phyloP scores from a whole-genome alignment of 1,140 invertebrate species.

The Leguminivora glycinivorella region DNA sequence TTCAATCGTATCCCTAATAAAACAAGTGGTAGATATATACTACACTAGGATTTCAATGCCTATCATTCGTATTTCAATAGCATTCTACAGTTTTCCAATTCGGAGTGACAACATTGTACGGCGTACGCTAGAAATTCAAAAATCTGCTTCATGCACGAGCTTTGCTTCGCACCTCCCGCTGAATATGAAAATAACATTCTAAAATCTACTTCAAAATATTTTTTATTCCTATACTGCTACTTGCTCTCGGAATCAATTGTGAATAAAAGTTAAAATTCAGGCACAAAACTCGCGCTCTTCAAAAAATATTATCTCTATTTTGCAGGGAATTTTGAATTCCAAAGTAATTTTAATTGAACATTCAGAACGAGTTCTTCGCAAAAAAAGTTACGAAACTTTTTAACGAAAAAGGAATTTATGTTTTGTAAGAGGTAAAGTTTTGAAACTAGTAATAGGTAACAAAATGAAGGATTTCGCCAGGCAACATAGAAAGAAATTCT shows the following conservation, averaged over 20 bases:
- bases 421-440: background rate
- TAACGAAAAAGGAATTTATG: background rate
- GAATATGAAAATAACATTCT: too few relatives aligned
- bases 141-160: too few relatives aligned
- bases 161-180: too few relatives aligned
- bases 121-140: too few relatives aligned
- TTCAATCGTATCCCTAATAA: too few relatives aligned
- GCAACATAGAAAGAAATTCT: background rate
- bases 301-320: slow-evolving; percentile 14
- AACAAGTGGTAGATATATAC: too few relatives aligned
- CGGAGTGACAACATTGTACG: too few relatives aligned
- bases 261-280: background rate
- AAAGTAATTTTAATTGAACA: slow-evolving; percentile 2
- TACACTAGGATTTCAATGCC: too few relatives aligned
- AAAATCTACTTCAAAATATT: too few relatives aligned
- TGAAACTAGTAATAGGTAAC: background rate
- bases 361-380: background rate
- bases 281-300: background rate
- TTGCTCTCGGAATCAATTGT: background rate
- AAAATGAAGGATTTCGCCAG: background rate
- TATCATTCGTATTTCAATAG: too few relatives aligned
- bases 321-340: background rate
- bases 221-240: too few relatives aligned
- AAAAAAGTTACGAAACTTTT: slow-evolving; percentile 1
- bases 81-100: too few relatives aligned